Evolutionary conservation across 2,113 vertebrate genomes (phyloP).

Genomic region (Aptenodytes forsteri): DNA sequence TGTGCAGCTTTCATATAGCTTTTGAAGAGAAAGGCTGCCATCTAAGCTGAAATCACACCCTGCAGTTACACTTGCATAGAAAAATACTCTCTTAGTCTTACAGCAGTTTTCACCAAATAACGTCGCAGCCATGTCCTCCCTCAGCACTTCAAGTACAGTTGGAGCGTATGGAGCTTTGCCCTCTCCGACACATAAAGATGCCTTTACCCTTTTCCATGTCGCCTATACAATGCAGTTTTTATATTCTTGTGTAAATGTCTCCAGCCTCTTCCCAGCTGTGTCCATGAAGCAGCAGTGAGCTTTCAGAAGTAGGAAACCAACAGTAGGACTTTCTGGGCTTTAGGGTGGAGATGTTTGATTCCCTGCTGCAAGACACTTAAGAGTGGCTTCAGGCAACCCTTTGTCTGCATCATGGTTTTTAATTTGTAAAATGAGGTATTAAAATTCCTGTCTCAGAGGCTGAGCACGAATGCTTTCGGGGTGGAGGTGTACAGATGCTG

Average conservation of each 20-base stretch:
- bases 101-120: not conserved
- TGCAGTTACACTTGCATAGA: not conserved
- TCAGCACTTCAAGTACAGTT: not conserved
- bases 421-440: not conserved
- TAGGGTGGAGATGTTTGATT: not conserved
- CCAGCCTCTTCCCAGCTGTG: not conserved
- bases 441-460: not conserved
- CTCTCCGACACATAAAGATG: not conserved
- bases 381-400: not conserved
- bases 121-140: not conserved
- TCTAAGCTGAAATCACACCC: not conserved
- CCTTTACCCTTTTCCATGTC: not conserved
- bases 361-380: not conserved
- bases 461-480: accelerated
- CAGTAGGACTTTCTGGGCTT: not conserved
- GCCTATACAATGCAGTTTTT: accelerated
- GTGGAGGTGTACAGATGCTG: not conserved
- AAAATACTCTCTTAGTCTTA: not conserved
- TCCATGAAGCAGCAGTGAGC: not conserved
- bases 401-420: not conserved
- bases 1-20: not conserved
- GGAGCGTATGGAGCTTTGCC: not conserved
- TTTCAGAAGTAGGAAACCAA: not conserved
- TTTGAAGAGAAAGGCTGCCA: not conserved
- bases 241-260: not conserved